Conservation (phyloP, 92 coral and sea anemone genomes). For the Actinostola sp. region DNA sequence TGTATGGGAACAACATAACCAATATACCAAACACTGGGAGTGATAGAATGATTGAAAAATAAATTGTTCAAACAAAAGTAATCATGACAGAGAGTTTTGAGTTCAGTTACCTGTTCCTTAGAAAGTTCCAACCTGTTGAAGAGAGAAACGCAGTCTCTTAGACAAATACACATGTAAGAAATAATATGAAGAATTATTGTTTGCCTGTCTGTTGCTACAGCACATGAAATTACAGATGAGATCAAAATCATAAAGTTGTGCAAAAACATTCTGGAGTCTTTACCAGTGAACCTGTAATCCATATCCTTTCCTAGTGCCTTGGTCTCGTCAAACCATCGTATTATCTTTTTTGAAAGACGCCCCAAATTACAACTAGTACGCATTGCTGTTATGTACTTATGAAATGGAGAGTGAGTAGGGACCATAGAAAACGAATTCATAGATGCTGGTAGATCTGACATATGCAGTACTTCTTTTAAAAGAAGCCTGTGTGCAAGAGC, state of each 20-base stretch:
- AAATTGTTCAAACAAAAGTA: slow-evolving; percentile 35
- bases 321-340: slow-evolving; percentile 54
- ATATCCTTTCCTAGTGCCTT: slow-evolving; percentile 37
- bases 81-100: slow-evolving; percentile 9
- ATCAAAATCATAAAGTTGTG: slow-evolving; percentile 55
- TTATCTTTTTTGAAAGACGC: slow-evolving; percentile 48
- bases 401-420: slow-evolving; percentile 40
- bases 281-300: slow-evolving; percentile 62
- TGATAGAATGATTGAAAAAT: too few species aligned
- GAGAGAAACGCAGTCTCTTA: slow-evolving; percentile 59
- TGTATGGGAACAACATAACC: slow-evolving; percentile 51
- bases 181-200: slow-evolving; percentile 32
- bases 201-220: slow-evolving; percentile 21
- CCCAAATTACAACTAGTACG: slow-evolving; percentile 15
- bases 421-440: slow-evolving; percentile 43
- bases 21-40: too few species aligned
- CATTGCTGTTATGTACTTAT: slow-evolving; percentile 26
- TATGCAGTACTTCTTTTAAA: slow-evolving; percentile 30
- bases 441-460: slow-evolving; percentile 34
- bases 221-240: slow-evolving; percentile 27
- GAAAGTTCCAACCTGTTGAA: slow-evolving; percentile 26
- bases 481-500: slow-evolving; percentile 45
- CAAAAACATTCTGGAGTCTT: slow-evolving; percentile 46
- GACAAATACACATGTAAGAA: slow-evolving; percentile 43
- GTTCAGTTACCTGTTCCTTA: slow-evolving; percentile 19